phyloP scores from a whole-genome alignment of 1,140 invertebrate species.

The Antheraea mylitta region DNA sequence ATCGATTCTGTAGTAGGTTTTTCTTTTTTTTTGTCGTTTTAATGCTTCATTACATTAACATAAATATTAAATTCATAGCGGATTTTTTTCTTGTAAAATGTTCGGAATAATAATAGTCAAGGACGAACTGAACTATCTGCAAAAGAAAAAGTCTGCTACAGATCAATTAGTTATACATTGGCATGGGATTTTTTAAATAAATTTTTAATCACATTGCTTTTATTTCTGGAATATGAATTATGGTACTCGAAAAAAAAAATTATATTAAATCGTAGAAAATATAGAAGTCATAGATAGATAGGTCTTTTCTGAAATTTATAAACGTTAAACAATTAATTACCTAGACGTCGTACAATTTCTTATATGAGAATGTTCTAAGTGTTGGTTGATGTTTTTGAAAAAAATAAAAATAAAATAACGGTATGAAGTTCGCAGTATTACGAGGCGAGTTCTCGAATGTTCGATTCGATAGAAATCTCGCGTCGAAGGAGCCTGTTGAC shows the following conservation, averaged over 20 bases:
- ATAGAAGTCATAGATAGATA: slow-evolving; percentile 65
- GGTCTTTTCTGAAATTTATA: slow-evolving; percentile 76
- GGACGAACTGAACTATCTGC: no score
- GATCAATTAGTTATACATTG: no score
- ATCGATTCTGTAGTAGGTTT: not conserved
- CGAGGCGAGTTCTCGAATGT: slow-evolving; percentile 6
- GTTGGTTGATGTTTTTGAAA: slow-evolving; percentile 21
- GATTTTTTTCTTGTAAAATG: no score
- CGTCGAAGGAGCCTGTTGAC: not conserved
- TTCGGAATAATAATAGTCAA: no score
- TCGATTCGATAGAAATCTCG: not conserved
- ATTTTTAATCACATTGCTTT: slow-evolving; percentile 12
- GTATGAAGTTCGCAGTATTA: slow-evolving; percentile 55
- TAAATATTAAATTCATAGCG: no score
- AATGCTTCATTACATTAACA: no score
- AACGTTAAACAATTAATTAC: slow-evolving; percentile 57
- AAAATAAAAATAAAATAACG: slow-evolving; percentile 5
- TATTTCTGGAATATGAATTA: slow-evolving; percentile 19
- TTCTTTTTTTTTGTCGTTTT: no score
- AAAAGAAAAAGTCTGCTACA: no score
- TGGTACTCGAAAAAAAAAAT: slow-evolving; percentile 1
- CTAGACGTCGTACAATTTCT: slow-evolving; percentile 51
- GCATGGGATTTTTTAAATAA: no score
- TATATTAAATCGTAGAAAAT: slow-evolving; percentile 28
- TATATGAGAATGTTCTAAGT: slow-evolving; percentile 28